These are phyloP conservation scores for Priocnemis perturbator DNA, from an alignment of 2,888 invertebrate species.

Conservation along the genomic window DNA sequence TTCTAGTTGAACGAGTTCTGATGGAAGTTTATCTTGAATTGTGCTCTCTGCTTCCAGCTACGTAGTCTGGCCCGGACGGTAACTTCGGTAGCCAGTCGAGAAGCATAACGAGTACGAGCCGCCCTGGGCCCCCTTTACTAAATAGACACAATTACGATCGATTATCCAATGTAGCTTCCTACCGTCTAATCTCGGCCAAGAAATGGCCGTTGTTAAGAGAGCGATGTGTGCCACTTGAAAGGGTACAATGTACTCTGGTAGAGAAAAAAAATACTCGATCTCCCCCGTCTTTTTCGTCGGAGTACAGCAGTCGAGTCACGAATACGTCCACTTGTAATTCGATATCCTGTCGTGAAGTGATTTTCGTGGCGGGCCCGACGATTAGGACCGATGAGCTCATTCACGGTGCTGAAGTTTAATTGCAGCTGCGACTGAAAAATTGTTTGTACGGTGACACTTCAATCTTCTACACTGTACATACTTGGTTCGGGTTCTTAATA, in stretches of 20 bases:
- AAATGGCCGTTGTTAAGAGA: conserved; percentile 25
- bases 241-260: conserved; percentile 25
- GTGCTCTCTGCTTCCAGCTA: no score
- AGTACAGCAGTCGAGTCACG: conserved; percentile 13
- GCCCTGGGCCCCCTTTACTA: conserved; percentile 32
- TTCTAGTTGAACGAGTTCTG: no score
- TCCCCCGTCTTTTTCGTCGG: conserved; percentile 6
- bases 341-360: conserved; percentile 15
- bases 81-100: neutral
- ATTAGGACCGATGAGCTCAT: no score
- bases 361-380: no score
- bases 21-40: no score
- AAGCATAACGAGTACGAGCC: conserved; percentile 5
- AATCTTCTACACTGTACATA: no score
- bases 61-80: no score
- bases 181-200: conserved; percentile 49
- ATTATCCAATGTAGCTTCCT: conserved; percentile 54
- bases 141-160: conserved; percentile 59
- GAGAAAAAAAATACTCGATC: conserved; percentile 18
- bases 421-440: no score
- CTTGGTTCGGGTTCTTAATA: no score
- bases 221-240: conserved; percentile 24
- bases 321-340: conserved; percentile 1
- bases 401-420: no score
- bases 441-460: no score